Percentiles rank a stretch among this genome's conserved stretches.
These are phyloP conservation scores for Callipepla squamata DNA, from an alignment of 2,113 vertebrate genomes.

Conservation along the genomic window DNA sequence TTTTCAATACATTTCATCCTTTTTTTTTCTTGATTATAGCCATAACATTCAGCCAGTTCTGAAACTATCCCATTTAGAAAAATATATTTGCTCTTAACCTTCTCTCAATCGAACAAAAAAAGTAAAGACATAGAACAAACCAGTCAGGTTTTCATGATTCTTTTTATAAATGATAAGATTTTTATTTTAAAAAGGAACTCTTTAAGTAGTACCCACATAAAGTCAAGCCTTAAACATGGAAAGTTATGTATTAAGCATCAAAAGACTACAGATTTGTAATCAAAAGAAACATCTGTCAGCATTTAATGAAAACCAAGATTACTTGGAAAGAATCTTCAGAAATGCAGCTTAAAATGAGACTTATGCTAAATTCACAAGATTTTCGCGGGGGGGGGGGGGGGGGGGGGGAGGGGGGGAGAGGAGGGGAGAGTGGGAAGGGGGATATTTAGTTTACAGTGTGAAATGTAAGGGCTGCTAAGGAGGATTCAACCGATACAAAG, in stretches of 20 bases:
- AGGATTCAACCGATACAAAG: neutral
- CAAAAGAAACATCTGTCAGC: neutral
- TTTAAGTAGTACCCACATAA: neutral
- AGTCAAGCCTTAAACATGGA: neutral
- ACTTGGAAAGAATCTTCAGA: neutral
- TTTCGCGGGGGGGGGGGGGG: neutral
- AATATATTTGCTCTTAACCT: neutral
- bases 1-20: neutral
- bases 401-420: too few relatives aligned
- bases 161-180: neutral
- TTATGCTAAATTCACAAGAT: neutral
- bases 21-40: neutral
- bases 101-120: neutral
- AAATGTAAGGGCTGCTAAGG: neutral
- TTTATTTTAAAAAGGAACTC: neutral
- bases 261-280: neutral
- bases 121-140: neutral
- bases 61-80: neutral
- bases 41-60: neutral
- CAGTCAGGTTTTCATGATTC: neutral
- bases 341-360: conserved; percentile 28
- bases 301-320: neutral
- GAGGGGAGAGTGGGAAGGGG: too few relatives aligned
- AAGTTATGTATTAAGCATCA: neutral
- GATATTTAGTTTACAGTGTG: neutral